Evolutionary conservation across 1,140 invertebrate species (phyloP).

Genomic region (Bombus pyrosoma): DNA sequence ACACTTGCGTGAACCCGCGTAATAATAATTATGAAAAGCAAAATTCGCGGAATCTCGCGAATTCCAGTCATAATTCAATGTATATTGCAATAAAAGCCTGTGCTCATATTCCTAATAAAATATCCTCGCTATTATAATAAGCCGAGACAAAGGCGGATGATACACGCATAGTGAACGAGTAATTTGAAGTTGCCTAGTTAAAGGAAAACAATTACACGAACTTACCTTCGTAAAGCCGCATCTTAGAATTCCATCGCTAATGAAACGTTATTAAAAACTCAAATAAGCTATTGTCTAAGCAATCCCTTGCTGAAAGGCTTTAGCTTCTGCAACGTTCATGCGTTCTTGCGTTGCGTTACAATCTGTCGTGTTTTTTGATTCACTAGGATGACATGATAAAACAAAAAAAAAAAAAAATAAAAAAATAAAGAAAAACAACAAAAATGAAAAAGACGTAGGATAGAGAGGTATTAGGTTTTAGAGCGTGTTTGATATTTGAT

Average conservation of each 20-base stretch:
- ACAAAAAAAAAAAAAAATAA: neutral
- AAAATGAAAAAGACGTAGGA: neutral
- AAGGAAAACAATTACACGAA: constrained; percentile 12
- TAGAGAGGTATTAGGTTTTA: neutral
- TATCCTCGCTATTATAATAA: too few species aligned
- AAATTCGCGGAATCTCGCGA: too few species aligned
- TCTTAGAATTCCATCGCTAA: neutral
- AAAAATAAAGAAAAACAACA: too few species aligned
- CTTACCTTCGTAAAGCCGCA: neutral
- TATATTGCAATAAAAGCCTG: too few species aligned
- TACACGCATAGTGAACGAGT: neutral
- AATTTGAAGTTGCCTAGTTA: neutral
- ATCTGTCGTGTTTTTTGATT: neutral
- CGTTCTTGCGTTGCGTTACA: neutral
- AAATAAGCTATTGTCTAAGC: neutral
- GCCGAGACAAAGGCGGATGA: too few species aligned
- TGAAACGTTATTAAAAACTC: neutral
- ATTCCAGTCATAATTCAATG: too few species aligned
- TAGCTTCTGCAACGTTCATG: neutral
- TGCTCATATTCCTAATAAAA: too few species aligned
- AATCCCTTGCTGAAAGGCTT: neutral
- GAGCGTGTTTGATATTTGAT: neutral
- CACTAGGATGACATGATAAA: neutral
- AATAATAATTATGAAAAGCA: too few species aligned
- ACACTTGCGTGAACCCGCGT: too few species aligned